phyloP scores from a whole-genome alignment of 2,888 invertebrate species.

The Rhamphomyia laevipes region DNA sequence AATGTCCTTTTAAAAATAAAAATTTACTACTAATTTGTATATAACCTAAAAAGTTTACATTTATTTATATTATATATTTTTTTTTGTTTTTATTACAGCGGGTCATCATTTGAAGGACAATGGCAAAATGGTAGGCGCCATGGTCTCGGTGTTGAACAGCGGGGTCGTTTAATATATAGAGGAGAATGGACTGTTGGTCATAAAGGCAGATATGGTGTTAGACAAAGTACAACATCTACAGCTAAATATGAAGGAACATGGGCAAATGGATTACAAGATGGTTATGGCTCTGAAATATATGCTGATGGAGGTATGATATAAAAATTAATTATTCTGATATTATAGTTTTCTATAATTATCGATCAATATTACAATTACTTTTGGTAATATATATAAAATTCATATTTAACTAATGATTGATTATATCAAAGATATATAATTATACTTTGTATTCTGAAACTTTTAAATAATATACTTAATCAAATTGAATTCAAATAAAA shows the following conservation, averaged over 20 bases:
- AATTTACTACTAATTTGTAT: neutral
- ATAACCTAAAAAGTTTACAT: too few relatives aligned
- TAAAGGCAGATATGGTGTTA: conserved; percentile 96
- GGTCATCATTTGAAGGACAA: conserved; percentile 93
- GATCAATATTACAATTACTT: too few relatives aligned
- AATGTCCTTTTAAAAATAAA: too few relatives aligned
- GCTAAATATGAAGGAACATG: conserved; percentile 97
- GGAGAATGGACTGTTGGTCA: conserved; percentile 99
- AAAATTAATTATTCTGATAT: too few relatives aligned
- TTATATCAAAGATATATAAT: too few relatives aligned
- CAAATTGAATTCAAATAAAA: too few relatives aligned
- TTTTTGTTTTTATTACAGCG: conserved; percentile 49
- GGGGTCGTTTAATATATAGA: conserved; percentile 94
- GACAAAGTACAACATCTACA: conserved; percentile 88
- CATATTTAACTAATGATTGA: too few relatives aligned
- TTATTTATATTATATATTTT: neutral
- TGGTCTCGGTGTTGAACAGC: conserved; percentile 92
- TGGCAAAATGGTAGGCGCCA: conserved; percentile 99
- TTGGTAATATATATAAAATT: too few relatives aligned
- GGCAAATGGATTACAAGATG: conserved; percentile 98
- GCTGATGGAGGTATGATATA: conserved; percentile 95
- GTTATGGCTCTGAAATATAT: conserved; percentile 98
- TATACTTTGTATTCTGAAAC: too few relatives aligned
- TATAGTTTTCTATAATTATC: too few relatives aligned
- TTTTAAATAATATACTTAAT: too few relatives aligned